phyloP scores from a whole-genome alignment of 2,888 invertebrate genomes.

The Caenorhabditis uteleia region DNA sequence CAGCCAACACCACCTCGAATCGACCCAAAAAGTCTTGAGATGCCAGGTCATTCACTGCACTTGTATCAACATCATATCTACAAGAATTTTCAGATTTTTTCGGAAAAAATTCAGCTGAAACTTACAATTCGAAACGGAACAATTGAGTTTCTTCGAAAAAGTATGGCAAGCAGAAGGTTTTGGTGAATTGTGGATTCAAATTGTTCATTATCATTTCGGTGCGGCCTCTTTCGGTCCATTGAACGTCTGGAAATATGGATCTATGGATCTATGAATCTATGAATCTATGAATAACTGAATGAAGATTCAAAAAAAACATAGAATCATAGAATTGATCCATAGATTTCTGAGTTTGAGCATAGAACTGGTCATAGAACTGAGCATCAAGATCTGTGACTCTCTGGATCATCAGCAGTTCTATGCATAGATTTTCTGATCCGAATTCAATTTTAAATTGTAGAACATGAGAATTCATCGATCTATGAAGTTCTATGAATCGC shows the following conservation, averaged over 20 bases:
- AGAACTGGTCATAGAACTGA: no score
- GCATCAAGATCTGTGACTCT: no score
- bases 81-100: constrained; percentile 14
- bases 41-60: constrained; percentile 28
- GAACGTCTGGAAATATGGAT: constrained; percentile 4
- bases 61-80: constrained; percentile 64
- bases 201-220: constrained; percentile 64
- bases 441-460: no score
- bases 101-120: background rate
- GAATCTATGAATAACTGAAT: background rate
- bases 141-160: constrained; percentile 64
- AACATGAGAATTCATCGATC: no score
- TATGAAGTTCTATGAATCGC: no score
- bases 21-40: constrained; percentile 73
- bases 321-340: no score
- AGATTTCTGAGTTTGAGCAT: no score
- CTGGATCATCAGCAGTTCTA: no score
- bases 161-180: constrained; percentile 58
- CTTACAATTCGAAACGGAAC: constrained; percentile 63
- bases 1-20: constrained; percentile 74
- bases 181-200: constrained; percentile 62
- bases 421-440: no score
- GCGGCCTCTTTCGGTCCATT: constrained; percentile 59
- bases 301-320: background rate
- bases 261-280: no score